These are phyloP conservation scores for Brachionus koreanus DNA, from an alignment of 1,140 invertebrate genomes.

Conservation along the genomic window DNA sequence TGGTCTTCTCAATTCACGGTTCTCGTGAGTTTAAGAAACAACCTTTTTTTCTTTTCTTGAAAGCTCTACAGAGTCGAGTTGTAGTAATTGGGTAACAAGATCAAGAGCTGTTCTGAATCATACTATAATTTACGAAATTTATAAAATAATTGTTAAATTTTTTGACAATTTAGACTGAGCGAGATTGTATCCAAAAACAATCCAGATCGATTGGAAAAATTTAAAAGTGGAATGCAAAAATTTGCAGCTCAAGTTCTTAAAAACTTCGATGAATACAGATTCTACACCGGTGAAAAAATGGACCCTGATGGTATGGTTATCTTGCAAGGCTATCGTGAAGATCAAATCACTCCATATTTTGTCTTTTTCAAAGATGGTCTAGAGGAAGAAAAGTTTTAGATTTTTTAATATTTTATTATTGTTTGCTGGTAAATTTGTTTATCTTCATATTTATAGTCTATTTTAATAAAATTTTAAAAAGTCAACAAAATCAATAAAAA, in stretches of 20 bases:
- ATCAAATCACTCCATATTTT: constrained; percentile 46
- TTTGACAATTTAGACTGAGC: constrained; percentile 21
- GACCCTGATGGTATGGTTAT: constrained; percentile 46
- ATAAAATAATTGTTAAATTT: neutral
- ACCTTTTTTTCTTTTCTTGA: neutral
- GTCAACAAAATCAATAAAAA: neutral
- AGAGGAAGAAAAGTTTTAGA: constrained; percentile 46
- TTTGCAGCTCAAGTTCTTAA: constrained; percentile 15
- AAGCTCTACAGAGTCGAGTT: neutral
- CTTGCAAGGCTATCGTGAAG: constrained; percentile 45
- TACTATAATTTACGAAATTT: neutral
- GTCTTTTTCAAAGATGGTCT: constrained; percentile 47
- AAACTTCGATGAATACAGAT: constrained; percentile 46
- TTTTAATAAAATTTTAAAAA: constrained; percentile 8
- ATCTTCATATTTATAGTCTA: neutral
- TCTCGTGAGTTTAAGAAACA: neutral
- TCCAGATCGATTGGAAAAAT: constrained; percentile 29
- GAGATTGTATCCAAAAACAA: constrained; percentile 33
- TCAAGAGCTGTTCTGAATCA: constrained; percentile 29
- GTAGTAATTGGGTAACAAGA: constrained; percentile 29
- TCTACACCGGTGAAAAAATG: constrained; percentile 45
- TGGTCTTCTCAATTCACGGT: neutral
- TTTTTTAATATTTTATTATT: constrained; percentile 26
- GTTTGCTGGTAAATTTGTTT: constrained; percentile 10
- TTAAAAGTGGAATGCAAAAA: constrained; percentile 44